Conservation (phyloP, 2,797 vertebrate genomes). For the Diglossa cyanea region DNA sequence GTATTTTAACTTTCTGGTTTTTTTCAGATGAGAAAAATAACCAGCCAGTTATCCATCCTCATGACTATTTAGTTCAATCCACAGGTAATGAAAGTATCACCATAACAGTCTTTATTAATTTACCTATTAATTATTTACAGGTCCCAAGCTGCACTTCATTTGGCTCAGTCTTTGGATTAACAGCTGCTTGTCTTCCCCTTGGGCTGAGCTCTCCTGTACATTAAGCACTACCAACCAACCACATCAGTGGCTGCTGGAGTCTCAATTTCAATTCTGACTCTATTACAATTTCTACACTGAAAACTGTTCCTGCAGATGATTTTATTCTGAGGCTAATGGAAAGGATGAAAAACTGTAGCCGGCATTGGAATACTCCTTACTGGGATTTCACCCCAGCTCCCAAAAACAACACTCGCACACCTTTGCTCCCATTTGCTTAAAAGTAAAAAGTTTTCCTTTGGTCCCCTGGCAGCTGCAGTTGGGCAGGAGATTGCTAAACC, state of each 20-base stretch:
- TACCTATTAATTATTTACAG: conserved; percentile 10
- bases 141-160: background rate
- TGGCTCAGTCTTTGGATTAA: background rate
- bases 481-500: background rate
- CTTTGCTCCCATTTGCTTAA: background rate
- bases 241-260: background rate
- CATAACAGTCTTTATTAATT: background rate
- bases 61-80: background rate
- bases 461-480: background rate
- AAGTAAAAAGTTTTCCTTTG: background rate
- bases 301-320: background rate
- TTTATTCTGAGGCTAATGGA: background rate
- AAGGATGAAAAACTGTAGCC: background rate
- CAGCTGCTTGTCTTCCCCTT: background rate
- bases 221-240: background rate
- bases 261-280: background rate
- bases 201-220: background rate
- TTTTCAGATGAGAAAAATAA: background rate
- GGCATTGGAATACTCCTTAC: background rate
- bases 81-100: background rate
- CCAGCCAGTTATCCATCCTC: background rate
- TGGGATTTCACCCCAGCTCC: background rate
- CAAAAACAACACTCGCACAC: background rate
- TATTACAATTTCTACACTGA: background rate
- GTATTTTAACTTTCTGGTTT: background rate